Evolutionary conservation across 2,113 vertebrate species (phyloP).

Genomic region (Thinocorus orbignyianus): DNA sequence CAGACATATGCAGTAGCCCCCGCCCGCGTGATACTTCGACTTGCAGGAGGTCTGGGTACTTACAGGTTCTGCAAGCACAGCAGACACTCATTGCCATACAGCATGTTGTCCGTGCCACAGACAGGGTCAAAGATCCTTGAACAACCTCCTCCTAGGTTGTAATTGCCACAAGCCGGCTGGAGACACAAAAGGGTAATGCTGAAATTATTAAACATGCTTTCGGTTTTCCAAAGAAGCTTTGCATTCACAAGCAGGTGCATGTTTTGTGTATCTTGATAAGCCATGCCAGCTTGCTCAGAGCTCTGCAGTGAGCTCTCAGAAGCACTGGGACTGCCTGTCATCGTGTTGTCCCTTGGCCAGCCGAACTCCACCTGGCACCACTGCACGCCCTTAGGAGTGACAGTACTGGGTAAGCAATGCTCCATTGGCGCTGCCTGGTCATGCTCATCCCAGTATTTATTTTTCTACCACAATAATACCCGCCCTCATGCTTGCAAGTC

Average conservation of each 20-base stretch:
- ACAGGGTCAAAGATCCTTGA: slow-evolving; percentile 72
- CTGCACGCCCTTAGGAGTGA: not conserved
- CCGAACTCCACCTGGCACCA: not conserved
- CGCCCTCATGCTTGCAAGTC: not conserved
- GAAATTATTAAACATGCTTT: not conserved
- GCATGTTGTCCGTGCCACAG: slow-evolving; percentile 78
- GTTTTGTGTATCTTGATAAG: not conserved
- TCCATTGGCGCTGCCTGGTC: not conserved
- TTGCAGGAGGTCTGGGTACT: not conserved
- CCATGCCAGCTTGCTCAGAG: not conserved
- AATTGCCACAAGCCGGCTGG: slow-evolving; percentile 33
- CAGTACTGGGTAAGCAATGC: not conserved
- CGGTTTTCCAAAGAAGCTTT: not conserved
- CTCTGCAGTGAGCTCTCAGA: not conserved
- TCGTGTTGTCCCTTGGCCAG: not conserved
- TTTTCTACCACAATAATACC: not conserved
- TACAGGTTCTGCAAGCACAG: slow-evolving; percentile 69
- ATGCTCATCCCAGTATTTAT: not conserved
- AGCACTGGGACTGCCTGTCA: not conserved
- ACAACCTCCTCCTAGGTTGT: slow-evolving; percentile 45
- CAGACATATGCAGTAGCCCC: not conserved
- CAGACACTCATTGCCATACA: slow-evolving; percentile 81
- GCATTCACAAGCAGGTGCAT: not conserved
- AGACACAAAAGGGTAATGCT: not conserved
- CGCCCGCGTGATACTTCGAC: fast-evolving